Evolutionary conservation across 1,140 invertebrate genomes (phyloP).

Genomic region (Batillaria attramentaria): DNA sequence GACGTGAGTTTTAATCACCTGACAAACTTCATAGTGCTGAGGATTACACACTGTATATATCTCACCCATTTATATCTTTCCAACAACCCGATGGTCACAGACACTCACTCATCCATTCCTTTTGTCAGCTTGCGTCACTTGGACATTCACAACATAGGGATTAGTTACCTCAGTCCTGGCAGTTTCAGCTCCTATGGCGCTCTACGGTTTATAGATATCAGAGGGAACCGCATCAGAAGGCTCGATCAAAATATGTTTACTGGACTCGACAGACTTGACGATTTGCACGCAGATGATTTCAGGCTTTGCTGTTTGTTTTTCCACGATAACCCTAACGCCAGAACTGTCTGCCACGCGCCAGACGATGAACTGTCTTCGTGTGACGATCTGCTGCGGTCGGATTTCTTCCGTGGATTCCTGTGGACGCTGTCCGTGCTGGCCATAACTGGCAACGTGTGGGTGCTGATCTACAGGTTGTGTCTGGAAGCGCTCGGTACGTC

Average conservation of each 20-base stretch:
- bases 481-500: conserved; percentile 5
- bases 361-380: conserved; percentile 50
- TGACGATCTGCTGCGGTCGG: conserved; percentile 39
- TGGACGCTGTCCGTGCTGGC: conserved; percentile 45
- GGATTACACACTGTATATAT: not conserved
- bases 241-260: conserved; percentile 36
- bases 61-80: conserved; percentile 32
- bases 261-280: conserved; percentile 31
- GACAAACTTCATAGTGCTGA: not conserved
- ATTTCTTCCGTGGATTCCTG: conserved; percentile 37
- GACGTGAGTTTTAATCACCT: conserved; percentile 32
- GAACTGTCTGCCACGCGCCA: conserved; percentile 42
- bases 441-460: conserved; percentile 45
- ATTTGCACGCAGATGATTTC: conserved; percentile 36
- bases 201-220: conserved; percentile 31
- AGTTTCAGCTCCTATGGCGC: conserved; percentile 7
- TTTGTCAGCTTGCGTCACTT: conserved; percentile 13
- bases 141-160: no score
- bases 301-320: conserved; percentile 45
- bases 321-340: conserved; percentile 21
- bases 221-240: conserved; percentile 27
- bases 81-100: no score
- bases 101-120: not conserved
- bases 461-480: conserved; percentile 41
- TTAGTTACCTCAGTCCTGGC: no score